Evolutionary conservation across 2,888 invertebrate species (phyloP).

Genomic region (Vannuccia rotundouncinata): DNA sequence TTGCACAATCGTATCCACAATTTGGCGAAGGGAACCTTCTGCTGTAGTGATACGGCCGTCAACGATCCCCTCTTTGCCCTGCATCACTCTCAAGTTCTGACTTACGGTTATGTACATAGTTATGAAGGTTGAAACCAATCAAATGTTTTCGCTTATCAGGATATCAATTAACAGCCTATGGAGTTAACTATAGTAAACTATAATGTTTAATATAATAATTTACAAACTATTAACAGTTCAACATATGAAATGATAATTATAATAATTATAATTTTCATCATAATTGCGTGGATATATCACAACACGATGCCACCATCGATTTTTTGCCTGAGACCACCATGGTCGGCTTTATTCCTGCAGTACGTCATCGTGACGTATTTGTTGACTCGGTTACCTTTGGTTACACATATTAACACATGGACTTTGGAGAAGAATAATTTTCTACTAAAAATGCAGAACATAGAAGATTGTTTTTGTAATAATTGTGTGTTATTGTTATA

Average conservation of each 20-base stretch:
- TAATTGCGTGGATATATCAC: not conserved
- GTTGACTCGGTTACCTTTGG: not conserved
- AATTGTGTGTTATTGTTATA: too few species aligned
- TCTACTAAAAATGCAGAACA: too few species aligned
- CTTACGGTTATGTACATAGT: too few species aligned
- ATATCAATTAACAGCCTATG: too few species aligned
- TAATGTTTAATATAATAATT: not conserved
- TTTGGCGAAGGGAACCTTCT: constrained; percentile 32
- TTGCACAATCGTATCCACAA: constrained; percentile 35
- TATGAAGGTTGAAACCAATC: too few species aligned
- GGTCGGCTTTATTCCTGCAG: too few species aligned
- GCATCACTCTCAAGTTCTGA: constrained; percentile 37
- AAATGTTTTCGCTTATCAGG: too few species aligned
- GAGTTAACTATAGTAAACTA: not conserved
- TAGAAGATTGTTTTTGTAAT: too few species aligned
- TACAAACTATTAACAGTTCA: not conserved
- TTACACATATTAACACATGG: constrained; percentile 12
- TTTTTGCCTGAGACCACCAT: not conserved
- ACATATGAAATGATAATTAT: not conserved
- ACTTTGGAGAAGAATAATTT: constrained; percentile 4
- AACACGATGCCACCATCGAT: not conserved
- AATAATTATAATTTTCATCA: not conserved
- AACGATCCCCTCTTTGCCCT: constrained; percentile 35
- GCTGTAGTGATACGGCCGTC: constrained; percentile 36
- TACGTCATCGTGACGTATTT: constrained; percentile 1